These are phyloP conservation scores for Neosilurus hyrtlii DNA, from an alignment of 2,797 vertebrate genomes.

Conservation along the genomic window DNA sequence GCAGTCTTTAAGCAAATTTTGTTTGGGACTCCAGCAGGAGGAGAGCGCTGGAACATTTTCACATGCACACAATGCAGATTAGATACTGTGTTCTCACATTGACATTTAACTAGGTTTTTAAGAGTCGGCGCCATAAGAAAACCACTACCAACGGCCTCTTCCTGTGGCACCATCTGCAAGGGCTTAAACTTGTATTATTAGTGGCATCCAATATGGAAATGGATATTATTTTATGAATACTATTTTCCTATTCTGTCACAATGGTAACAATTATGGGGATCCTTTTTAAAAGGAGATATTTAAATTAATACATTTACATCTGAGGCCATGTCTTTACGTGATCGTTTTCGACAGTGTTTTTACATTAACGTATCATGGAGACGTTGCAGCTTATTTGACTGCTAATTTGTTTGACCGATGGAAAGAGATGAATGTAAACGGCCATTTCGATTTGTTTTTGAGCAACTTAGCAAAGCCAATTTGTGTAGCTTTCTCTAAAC, in stretches of 20 bases:
- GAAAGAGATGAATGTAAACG: constrained; percentile 65
- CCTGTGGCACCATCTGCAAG: constrained; percentile 64
- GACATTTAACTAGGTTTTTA: constrained; percentile 46
- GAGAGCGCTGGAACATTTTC: constrained; percentile 21
- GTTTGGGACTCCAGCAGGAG: constrained; percentile 16
- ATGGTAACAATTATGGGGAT: constrained; percentile 69
- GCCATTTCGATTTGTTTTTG: constrained; percentile 72
- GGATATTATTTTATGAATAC: constrained; percentile 76
- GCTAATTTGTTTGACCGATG: constrained; percentile 84
- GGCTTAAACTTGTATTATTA: constrained; percentile 69
- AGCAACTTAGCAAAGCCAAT: constrained; percentile 60
- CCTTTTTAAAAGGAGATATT: constrained; percentile 70
- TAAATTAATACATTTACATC: constrained; percentile 85
- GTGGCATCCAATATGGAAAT: constrained; percentile 75
- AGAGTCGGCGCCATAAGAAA: constrained; percentile 46
- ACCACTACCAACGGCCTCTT: constrained; percentile 66
- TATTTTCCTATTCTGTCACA: constrained; percentile 86
- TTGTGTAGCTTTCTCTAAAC: constrained; percentile 53
- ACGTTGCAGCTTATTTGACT: constrained; percentile 91
- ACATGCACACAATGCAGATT: constrained; percentile 46
- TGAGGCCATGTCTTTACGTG: constrained; percentile 74
- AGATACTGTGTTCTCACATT: constrained; percentile 34
- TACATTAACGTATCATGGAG: constrained; percentile 76
- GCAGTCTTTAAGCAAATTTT: constrained; percentile 48
- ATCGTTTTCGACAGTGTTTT: constrained; percentile 68